phyloP scores from a whole-genome alignment of 2,113 vertebrate genomes.

The Periophthalmus modestus region DNA sequence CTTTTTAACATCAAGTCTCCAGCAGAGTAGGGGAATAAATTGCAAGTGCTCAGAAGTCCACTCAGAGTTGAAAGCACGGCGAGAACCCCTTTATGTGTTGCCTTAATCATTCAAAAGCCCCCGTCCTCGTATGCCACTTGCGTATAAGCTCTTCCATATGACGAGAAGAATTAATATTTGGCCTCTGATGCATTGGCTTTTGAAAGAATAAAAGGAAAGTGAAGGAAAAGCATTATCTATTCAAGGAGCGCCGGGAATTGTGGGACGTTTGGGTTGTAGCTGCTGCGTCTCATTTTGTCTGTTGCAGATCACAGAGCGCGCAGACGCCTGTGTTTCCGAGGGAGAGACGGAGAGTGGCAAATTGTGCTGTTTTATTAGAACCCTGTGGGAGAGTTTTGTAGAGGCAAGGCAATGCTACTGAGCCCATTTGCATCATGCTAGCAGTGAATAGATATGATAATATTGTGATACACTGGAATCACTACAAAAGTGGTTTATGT shows the following conservation, averaged over 20 bases:
- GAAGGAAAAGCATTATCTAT: slow-evolving; percentile 82
- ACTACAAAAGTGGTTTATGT: slow-evolving; percentile 44
- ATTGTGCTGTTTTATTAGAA: slow-evolving; percentile 73
- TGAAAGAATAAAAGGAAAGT: slow-evolving; percentile 79
- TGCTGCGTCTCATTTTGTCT: slow-evolving; percentile 81
- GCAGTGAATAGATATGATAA: slow-evolving; percentile 71
- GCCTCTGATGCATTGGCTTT: slow-evolving; percentile 82
- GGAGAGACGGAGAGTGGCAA: slow-evolving; percentile 63
- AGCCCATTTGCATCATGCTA: slow-evolving; percentile 75
- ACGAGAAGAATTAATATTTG: slow-evolving; percentile 81
- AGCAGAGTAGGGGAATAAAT: slow-evolving; percentile 77
- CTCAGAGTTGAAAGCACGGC: slow-evolving; percentile 77
- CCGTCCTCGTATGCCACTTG: slow-evolving; percentile 76
- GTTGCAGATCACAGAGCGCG: slow-evolving; percentile 77
- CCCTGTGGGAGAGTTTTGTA: slow-evolving; percentile 80
- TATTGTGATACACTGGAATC: slow-evolving; percentile 65
- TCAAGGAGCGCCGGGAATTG: slow-evolving; percentile 80
- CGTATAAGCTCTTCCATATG: slow-evolving; percentile 70
- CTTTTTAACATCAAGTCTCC: slow-evolving; percentile 78
- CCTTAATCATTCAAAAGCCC: slow-evolving; percentile 80
- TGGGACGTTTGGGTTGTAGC: slow-evolving; percentile 72
- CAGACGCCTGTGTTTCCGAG: slow-evolving; percentile 63
- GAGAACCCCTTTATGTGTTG: slow-evolving; percentile 80
- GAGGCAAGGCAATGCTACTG: slow-evolving; percentile 63
- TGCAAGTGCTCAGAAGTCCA: slow-evolving; percentile 71